A percentile compares a stretch with the other conserved stretches of the same genome.
These are phyloP conservation scores for Saguinus midas DNA, from an alignment of 2,113 vertebrate species.

Conservation along the genomic window DNA sequence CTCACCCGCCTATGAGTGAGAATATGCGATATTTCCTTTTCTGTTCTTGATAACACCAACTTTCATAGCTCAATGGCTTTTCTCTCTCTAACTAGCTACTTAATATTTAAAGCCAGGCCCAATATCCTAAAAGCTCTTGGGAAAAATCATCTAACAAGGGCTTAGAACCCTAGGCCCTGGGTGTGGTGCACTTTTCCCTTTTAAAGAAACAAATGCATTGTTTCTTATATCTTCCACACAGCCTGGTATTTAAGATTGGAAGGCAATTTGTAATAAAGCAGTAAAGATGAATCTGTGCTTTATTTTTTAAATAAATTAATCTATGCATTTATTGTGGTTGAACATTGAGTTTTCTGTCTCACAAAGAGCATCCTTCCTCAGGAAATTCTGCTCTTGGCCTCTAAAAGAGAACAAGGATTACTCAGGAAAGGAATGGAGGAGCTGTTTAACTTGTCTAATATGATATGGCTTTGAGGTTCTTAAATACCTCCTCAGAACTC, in stretches of 20 bases:
- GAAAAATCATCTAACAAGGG: neutral
- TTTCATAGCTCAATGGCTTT: neutral
- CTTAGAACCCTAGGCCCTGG: neutral
- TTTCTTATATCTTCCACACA: neutral
- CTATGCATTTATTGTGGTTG: neutral
- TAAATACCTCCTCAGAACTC: neutral
- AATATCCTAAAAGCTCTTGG: neutral
- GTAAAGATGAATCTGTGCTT: neutral
- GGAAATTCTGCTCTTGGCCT: neutral
- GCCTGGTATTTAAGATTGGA: neutral
- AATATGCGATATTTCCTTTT: too few species aligned
- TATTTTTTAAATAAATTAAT: neutral
- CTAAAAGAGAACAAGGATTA: neutral
- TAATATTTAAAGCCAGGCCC: neutral
- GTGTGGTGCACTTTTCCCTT: neutral
- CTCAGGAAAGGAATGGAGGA: neutral
- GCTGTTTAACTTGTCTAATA: neutral
- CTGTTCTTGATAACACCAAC: neutral
- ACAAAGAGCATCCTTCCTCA: neutral
- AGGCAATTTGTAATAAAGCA: neutral
- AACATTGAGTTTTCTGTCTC: neutral
- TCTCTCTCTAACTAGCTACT: neutral
- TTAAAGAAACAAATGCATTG: neutral
- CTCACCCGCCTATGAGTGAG: too few species aligned
- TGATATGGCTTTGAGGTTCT: neutral